phyloP scores from a whole-genome alignment of 2,113 vertebrate species.

The Misgurnus anguillicaudatus region DNA sequence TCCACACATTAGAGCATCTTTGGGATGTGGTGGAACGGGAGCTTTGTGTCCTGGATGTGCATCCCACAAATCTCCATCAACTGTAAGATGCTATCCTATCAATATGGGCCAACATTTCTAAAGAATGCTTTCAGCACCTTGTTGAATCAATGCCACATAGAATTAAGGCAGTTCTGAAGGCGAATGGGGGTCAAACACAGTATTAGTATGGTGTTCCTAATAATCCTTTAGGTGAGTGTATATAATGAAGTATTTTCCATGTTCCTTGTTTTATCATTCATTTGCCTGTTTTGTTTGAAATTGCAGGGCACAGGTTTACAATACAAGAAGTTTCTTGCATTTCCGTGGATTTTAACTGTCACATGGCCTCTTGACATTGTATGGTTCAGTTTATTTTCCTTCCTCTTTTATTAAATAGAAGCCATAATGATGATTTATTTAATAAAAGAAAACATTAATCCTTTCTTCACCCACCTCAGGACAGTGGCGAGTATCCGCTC shows the following conservation, averaged over 20 bases:
- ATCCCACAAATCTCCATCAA: too few species aligned
- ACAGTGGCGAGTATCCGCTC: slow-evolving; percentile 84
- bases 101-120: too few species aligned
- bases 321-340: slow-evolving; percentile 90
- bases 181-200: too few species aligned
- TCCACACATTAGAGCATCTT: too few species aligned
- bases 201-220: too few species aligned
- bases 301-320: slow-evolving; percentile 83
- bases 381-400: slow-evolving; percentile 17
- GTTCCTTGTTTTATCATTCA: neutral
- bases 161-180: too few species aligned
- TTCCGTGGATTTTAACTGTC: slow-evolving; percentile 92
- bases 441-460: neutral
- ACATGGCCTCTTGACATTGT: slow-evolving; percentile 88
- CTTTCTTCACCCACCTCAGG: slow-evolving; percentile 63
- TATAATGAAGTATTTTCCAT: neutral
- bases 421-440: neutral
- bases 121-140: too few species aligned
- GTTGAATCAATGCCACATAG: too few species aligned
- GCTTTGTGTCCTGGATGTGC: too few species aligned
- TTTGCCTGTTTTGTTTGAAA: neutral
- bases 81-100: too few species aligned
- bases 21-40: too few species aligned
- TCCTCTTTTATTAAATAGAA: neutral
- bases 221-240: too few species aligned